Conservation (phyloP, 2,113 vertebrate species). For the Eulemur macaco region DNA sequence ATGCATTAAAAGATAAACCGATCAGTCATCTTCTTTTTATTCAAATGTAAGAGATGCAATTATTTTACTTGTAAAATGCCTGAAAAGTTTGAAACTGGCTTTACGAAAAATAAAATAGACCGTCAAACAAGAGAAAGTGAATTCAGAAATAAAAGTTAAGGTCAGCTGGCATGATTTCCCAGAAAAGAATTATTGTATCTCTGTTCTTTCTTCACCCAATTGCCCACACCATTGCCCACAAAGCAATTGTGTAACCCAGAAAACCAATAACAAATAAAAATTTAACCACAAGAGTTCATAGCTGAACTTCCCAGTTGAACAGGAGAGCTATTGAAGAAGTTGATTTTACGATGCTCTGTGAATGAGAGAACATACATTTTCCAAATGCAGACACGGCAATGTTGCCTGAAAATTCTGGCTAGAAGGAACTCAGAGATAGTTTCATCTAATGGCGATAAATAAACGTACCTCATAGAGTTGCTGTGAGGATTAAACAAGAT, state of each 20-base stretch:
- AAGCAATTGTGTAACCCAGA: not conserved
- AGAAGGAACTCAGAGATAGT: not conserved
- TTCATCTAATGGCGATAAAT: not conserved
- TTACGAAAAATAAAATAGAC: not conserved
- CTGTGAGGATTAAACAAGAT: not conserved
- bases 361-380: not conserved
- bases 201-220: not conserved
- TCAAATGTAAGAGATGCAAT: not conserved
- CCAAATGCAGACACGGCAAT: not conserved
- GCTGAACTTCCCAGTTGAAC: not conserved
- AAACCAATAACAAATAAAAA: slow-evolving; percentile 29
- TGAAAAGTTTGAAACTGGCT: not conserved
- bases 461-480: not conserved
- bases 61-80: not conserved
- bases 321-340: not conserved
- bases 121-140: not conserved
- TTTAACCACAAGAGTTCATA: not conserved
- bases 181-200: not conserved
- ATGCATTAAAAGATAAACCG: not conserved
- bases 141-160: not conserved
- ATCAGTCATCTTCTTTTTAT: not conserved
- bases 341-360: not conserved
- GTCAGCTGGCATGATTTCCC: not conserved
- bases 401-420: not conserved
- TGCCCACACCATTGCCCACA: not conserved